These are phyloP conservation scores for Uloborus plumipes DNA, from an alignment of 2,888 invertebrate genomes.

Conservation along the genomic window DNA sequence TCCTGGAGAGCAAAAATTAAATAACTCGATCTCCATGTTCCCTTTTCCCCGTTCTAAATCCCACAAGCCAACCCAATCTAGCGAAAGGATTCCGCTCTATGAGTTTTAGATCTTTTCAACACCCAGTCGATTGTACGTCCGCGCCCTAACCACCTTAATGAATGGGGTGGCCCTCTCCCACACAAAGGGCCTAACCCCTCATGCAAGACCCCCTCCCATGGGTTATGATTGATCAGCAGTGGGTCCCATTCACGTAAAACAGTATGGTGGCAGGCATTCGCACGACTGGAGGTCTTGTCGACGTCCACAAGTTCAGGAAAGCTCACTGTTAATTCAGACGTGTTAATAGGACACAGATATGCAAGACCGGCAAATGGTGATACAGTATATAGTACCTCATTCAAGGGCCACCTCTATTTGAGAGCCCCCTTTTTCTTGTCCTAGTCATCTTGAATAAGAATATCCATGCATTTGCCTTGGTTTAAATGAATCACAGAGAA, in stretches of 20 bases:
- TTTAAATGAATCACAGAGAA: too few species aligned
- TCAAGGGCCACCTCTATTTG: too few species aligned
- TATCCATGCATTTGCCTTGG: too few species aligned
- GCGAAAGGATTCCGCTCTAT: constrained; percentile 38
- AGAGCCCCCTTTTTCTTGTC: too few species aligned
- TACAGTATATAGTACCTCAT: too few species aligned
- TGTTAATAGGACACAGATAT: constrained; percentile 3
- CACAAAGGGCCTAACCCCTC: neutral
- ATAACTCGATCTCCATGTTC: too few species aligned
- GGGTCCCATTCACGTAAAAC: constrained; percentile 21
- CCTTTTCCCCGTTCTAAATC: too few species aligned
- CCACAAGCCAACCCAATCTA: neutral
- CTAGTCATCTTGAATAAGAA: too few species aligned
- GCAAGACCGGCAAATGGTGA: too few species aligned
- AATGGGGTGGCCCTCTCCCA: neutral
- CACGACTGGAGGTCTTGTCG: constrained; percentile 8
- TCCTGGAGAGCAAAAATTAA: too few species aligned
- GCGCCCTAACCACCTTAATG: neutral
- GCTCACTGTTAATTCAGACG: neutral
- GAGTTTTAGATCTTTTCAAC: constrained; percentile 3
- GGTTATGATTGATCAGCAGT: constrained; percentile 40
- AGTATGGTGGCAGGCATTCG: constrained; percentile 17
- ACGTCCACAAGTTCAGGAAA: neutral
- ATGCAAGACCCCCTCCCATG: constrained; percentile 18
- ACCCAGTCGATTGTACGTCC: constrained; percentile 5